Evolutionary conservation across 2,113 vertebrate genomes (phyloP).

Genomic region (Cranoglanis bouderius): DNA sequence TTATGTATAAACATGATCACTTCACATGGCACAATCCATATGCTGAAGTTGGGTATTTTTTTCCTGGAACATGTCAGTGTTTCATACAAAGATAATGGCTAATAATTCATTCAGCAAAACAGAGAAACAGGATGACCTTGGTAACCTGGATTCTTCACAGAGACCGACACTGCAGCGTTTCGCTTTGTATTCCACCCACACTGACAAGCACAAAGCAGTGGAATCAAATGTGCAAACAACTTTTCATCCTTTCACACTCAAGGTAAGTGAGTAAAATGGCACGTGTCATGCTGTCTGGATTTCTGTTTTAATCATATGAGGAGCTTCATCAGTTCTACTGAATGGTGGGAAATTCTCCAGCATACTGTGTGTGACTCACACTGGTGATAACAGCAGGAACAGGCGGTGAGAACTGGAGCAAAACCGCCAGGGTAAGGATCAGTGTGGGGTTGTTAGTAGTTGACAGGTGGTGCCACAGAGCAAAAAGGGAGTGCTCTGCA

Average conservation of each 20-base stretch:
- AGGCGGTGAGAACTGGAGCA: neutral
- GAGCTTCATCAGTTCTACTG: neutral
- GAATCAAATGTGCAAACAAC: constrained; percentile 50
- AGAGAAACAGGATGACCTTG: constrained; percentile 25
- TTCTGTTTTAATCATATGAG: neutral
- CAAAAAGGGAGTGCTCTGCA: neutral
- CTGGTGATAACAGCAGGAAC: neutral
- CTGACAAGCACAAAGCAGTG: constrained; percentile 49
- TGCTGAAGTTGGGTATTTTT: neutral
- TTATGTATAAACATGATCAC: neutral
- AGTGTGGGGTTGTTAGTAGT: neutral
- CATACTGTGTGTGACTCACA: neutral
- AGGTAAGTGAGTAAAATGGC: constrained; percentile 44
- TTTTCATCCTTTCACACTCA: constrained; percentile 44
- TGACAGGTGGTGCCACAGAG: constrained; percentile 11
- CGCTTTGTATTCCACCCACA: constrained; percentile 57
- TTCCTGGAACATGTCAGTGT: neutral
- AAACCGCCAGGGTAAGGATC: neutral
- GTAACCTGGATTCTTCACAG: constrained; percentile 23
- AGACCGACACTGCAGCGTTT: constrained; percentile 45
- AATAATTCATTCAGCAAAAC: neutral
- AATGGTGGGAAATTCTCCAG: constrained; percentile 2
- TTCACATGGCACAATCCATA: neutral
- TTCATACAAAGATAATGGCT: constrained; percentile 5
- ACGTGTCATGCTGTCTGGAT: constrained; percentile 42